Evolutionary conservation across 2,797 vertebrate genomes (phyloP), one percentile per base, ranked within the genome.

Genomic region (Rhabdophis nuchalis): DNA sequence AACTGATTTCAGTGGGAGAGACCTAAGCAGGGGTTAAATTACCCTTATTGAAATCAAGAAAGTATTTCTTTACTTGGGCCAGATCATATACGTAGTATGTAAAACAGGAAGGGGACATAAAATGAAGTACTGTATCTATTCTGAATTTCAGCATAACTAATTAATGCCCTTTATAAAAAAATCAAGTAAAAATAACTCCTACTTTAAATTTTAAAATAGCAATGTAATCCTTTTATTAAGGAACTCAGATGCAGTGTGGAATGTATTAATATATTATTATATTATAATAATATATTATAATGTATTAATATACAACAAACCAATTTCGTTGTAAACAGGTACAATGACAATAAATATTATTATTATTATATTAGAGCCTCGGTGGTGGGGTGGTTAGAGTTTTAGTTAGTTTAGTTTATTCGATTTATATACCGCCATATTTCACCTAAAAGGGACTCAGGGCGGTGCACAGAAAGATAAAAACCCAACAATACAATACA

Each of bases 31-130:
- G 41, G 11, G 3, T 68, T 86, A 53, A 54, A 58, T 25, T 57
- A 23, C n/a, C 5, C n/a, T 25, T 85, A 1, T 52, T 86, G 58
- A 68, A 86, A 72, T 68, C 50, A 72, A 82, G 20, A 23, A 20
- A 20, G 27, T 8, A 86, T n/a, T 58, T 90, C 8, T 36, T 68
- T 64, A 57, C 13, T 58, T 87, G 46, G 57, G 87, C 50, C 61
- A 25, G 27, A 85, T 86, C 41, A 52, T 50, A 20, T 86, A 85
- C 16, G 4, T 25, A 50, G 20, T 13, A 86, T 50, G 68, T 29
- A 46, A 41, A 41, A 89, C 36, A 7, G 52, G 92, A 94, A 88
- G 92, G 94, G 46, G n/a, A 58, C 56, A 46, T 58, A 91, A 93
- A 92, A 11, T 41, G 77, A 0, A 86, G 18, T 1, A 1, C 56